A percentile compares a stretch with the other conserved stretches of the same genome.
These are phyloP conservation scores for Drosophila ochracea DNA, from an alignment of 2,888 invertebrate species.

Conservation along the genomic window DNA sequence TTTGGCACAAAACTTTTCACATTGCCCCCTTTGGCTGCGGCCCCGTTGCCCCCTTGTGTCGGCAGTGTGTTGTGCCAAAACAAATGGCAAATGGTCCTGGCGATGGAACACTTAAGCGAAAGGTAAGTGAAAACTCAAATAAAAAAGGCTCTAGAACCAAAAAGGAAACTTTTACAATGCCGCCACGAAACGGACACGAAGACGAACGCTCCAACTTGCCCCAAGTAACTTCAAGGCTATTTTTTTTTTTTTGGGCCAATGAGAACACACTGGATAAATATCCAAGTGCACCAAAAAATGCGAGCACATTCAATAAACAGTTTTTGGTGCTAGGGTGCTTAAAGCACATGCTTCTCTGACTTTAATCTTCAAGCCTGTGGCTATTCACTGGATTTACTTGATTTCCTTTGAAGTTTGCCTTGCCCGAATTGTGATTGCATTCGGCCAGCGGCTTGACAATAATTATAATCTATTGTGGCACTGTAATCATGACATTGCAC, in stretches of 20 bases:
- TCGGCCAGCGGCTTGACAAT: slow-evolving; percentile 48
- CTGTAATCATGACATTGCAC: slow-evolving; percentile 15
- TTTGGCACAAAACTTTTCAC: slow-evolving; percentile 64
- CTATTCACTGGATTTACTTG: slow-evolving; percentile 44
- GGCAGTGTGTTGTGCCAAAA: slow-evolving; percentile 50
- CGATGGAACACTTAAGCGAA: slow-evolving; percentile 71
- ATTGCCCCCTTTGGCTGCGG: slow-evolving; percentile 22
- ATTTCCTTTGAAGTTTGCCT: slow-evolving; percentile 53
- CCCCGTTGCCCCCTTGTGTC: neutral
- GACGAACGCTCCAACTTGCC: slow-evolving; percentile 27
- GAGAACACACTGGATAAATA: slow-evolving; percentile 17
- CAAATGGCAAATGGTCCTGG: slow-evolving; percentile 72
- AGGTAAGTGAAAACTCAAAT: slow-evolving; percentile 76
- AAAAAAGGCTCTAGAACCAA: slow-evolving; percentile 51
- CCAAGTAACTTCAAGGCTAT: slow-evolving; percentile 46
- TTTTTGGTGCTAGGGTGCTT: slow-evolving; percentile 20
- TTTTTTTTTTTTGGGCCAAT: slow-evolving; percentile 28
- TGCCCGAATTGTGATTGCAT: slow-evolving; percentile 38
- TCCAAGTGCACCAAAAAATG: slow-evolving; percentile 7
- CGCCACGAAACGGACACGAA: slow-evolving; percentile 39
- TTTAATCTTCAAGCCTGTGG: slow-evolving; percentile 60
- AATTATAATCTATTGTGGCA: slow-evolving; percentile 20
- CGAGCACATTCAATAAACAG: slow-evolving; percentile 51
- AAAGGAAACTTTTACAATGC: slow-evolving; percentile 70
- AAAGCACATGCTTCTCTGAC: slow-evolving; percentile 27